These are phyloP conservation scores for Enteromius fasciolatus DNA, from an alignment of 2,797 vertebrate genomes.

Conservation along the genomic window DNA sequence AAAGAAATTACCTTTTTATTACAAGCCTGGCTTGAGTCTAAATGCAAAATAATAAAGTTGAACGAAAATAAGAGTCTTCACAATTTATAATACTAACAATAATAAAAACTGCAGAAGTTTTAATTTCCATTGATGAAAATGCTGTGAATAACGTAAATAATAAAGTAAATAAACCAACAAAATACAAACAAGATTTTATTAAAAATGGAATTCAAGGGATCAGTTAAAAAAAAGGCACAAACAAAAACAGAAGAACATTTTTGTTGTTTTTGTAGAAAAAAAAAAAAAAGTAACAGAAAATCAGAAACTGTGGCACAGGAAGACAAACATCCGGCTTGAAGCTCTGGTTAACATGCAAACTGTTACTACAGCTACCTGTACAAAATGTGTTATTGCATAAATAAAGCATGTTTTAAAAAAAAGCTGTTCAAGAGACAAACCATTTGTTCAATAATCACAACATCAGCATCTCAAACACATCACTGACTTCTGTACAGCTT, in stretches of 20 bases:
- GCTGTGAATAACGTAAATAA: not conserved
- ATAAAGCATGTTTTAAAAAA: conserved; percentile 78
- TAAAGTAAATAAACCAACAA: conserved; percentile 41
- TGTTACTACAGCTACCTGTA: conserved; percentile 78
- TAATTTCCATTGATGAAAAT: not conserved
- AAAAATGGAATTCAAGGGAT: conserved; percentile 74
- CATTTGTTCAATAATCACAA: conserved; percentile 63
- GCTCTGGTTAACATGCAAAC: conserved; percentile 68
- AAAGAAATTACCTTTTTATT: too few species aligned
- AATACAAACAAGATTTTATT: conserved; percentile 78
- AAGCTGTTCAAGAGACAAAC: conserved; percentile 70
- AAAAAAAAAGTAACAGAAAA: conserved; percentile 70
- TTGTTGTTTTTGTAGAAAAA: conserved; percentile 14
- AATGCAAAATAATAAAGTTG: not conserved
- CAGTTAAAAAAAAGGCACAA: conserved; percentile 74
- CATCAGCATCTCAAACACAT: conserved; percentile 16
- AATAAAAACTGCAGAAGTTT: not conserved
- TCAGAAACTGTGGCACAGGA: conserved; percentile 81
- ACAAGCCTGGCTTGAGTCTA: not conserved
- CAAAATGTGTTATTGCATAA: conserved; percentile 86
- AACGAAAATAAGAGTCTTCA: not conserved
- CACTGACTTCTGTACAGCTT: not conserved
- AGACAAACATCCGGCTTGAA: conserved; percentile 69
- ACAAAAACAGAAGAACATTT: conserved; percentile 70
- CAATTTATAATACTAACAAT: not conserved